Evolutionary conservation across 2,888 invertebrate species (phyloP), one percentile per base, ranked within the genome.

Genomic region (Drosophila robusta): DNA sequence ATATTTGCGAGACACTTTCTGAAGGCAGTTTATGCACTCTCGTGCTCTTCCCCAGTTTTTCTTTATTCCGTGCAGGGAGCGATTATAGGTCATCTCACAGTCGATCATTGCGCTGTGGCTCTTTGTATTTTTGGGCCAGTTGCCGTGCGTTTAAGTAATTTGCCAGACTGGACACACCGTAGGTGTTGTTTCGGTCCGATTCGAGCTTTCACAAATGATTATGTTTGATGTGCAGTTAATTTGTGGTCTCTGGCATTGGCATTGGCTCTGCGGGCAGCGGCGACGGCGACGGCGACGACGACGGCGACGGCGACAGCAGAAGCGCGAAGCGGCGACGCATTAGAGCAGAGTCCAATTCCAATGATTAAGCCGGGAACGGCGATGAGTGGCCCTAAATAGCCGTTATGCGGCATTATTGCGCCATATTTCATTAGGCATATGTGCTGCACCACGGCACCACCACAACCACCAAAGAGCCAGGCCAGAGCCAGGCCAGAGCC

Each of bases 211-310:
- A 90, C 87, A 90, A 90, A 88, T 90, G 90, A 90, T 90, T 90
- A 90, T 89, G 85, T 88, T 90, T 90, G 90, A 90, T 90, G 89
- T 85, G 83, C 74, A 90, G 88, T 90, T 90, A 90, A 90, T 90
- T 90, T 90, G 89, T 78, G 81, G 80, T 75, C 68, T 61, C 41
- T 54, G 64, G 50, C 69, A 55, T 51, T 79, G 70, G 67, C 78
- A 70, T 65, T 67, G 80, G 51, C 39, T 39, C 24, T 41, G 29
- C 45, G 44, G 58, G 49, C 70, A 62, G 22, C 49, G 39, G 46
- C 60, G 61, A 42, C 51, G 65, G 81, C 78, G 79, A 81, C 55
- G 36, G 66, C 72, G 58, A 82, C 85, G 83, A 26, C 49, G 39
- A 44, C 60, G 61, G n/a, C n/a, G n/a, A 26, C 49, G 39, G 46